These are phyloP conservation scores for Lysandra coridon DNA, from an alignment of 2,888 invertebrate species.

Conservation along the genomic window DNA sequence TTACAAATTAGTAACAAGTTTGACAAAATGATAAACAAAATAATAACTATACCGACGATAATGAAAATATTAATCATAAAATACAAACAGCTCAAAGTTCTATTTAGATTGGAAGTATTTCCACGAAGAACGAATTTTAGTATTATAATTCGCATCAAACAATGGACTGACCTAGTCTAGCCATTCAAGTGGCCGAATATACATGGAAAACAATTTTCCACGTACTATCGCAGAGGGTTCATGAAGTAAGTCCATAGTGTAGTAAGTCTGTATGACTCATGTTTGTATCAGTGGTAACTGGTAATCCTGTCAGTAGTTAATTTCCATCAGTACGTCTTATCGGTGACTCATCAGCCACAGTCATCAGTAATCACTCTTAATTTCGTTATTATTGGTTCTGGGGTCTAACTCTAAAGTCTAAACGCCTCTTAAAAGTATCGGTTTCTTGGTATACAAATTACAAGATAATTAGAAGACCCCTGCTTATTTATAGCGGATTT, in stretches of 20 bases:
- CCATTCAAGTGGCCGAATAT: neutral
- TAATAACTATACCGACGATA: neutral
- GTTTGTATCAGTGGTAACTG: neutral
- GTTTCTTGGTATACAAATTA: neutral
- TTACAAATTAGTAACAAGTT: neutral
- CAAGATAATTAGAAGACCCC: neutral
- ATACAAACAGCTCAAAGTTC: neutral
- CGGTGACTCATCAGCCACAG: neutral
- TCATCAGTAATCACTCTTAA: neutral
- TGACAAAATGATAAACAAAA: neutral
- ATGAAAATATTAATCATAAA: neutral
- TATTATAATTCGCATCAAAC: neutral
- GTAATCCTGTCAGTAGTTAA: neutral
- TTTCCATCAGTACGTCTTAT: neutral
- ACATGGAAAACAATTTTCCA: neutral
- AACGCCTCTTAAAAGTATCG: neutral
- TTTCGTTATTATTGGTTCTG: neutral
- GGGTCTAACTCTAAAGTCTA: neutral
- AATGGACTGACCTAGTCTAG: slow-evolving; percentile 15
- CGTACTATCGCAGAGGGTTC: neutral
- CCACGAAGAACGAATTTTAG: neutral
- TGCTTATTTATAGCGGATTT: neutral
- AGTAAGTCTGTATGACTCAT: neutral
- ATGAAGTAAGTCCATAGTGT: neutral
- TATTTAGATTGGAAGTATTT: neutral